These are phyloP conservation scores for Marasmarcha lunaedactyla DNA, from an alignment of 2,888 invertebrate species.

Conservation along the genomic window DNA sequence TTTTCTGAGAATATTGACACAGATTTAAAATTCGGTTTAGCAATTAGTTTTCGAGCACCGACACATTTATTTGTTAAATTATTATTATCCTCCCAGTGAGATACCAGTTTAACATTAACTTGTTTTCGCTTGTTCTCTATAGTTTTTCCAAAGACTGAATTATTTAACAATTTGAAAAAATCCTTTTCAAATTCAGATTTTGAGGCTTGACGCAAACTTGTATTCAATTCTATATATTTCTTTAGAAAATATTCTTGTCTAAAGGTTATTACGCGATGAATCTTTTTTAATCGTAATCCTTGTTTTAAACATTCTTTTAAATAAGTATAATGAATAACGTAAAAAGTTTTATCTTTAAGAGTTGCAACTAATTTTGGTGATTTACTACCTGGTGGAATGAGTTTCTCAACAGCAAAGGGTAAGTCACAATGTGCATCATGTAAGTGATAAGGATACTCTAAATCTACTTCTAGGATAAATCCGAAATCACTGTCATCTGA, in stretches of 20 bases:
- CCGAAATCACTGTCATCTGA: constrained; percentile 11
- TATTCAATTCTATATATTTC: constrained; percentile 35
- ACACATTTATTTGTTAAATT: constrained; percentile 8
- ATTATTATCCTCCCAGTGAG: constrained; percentile 1
- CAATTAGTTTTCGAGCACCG: constrained; percentile 1
- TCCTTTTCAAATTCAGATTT: constrained; percentile 29
- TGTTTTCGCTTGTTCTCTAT: too few species aligned
- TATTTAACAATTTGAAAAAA: constrained; percentile 36
- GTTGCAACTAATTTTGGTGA: constrained; percentile 13
- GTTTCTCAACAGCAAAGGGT: constrained; percentile 18
- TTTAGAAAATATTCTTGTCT: constrained; percentile 31
- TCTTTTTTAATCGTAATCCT: constrained; percentile 16
- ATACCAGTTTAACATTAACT: constrained; percentile 19
- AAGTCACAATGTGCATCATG: constrained; percentile 21
- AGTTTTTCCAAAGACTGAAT: constrained; percentile 24
- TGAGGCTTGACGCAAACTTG: constrained; percentile 13
- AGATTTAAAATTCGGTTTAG: constrained; percentile 9
- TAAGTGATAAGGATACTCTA: constrained; percentile 19
- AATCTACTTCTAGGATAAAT: constrained; percentile 24
- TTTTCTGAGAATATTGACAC: constrained; percentile 6
- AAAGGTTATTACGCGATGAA: constrained; percentile 21
- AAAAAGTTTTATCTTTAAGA: constrained; percentile 17
- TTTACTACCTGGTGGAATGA: constrained; percentile 7
- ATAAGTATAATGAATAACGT: constrained; percentile 19
- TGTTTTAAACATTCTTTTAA: constrained; percentile 18